Percentiles rank a stretch among this genome's conserved stretches.
Conservation (phyloP, 2,797 vertebrate genomes). For the Erethizon dorsatum region DNA sequence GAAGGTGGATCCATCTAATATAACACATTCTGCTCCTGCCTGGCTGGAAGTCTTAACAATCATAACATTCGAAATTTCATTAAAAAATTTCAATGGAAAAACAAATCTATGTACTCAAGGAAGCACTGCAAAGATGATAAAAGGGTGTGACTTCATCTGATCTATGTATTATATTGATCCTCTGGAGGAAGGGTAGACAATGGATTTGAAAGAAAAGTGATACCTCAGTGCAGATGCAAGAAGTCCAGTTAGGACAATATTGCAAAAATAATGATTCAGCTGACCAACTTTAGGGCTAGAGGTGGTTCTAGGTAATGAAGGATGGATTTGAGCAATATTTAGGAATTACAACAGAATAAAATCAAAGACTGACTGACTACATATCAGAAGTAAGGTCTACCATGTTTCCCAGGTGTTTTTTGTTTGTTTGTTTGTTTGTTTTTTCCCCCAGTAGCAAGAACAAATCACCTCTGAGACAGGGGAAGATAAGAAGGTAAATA, state of each 20-base stretch:
- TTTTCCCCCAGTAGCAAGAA: neutral
- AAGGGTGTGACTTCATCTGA: neutral
- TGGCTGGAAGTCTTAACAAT: neutral
- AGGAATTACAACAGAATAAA: neutral
- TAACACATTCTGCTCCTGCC: neutral
- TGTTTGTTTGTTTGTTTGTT: slow-evolving; percentile 8
- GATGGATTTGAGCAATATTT: neutral
- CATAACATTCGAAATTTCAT: neutral
- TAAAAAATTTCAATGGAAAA: slow-evolving; percentile 3
- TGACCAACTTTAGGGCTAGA: neutral
- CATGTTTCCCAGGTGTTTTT: neutral
- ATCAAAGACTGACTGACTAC: neutral
- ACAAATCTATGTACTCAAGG: neutral
- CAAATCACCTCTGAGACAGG: neutral
- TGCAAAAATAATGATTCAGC: neutral
- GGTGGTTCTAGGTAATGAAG: neutral
- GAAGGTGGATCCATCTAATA: neutral
- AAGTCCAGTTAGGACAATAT: neutral
- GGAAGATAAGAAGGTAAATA: neutral
- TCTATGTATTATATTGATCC: neutral
- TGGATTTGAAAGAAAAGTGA: neutral
- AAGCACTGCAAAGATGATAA: neutral
- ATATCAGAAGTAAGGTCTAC: neutral
- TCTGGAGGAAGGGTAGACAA: neutral
- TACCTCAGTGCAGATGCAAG: neutral